phyloP scores from a whole-genome alignment of 1,140 invertebrate species.

The Schlechtendalia chinensis region DNA sequence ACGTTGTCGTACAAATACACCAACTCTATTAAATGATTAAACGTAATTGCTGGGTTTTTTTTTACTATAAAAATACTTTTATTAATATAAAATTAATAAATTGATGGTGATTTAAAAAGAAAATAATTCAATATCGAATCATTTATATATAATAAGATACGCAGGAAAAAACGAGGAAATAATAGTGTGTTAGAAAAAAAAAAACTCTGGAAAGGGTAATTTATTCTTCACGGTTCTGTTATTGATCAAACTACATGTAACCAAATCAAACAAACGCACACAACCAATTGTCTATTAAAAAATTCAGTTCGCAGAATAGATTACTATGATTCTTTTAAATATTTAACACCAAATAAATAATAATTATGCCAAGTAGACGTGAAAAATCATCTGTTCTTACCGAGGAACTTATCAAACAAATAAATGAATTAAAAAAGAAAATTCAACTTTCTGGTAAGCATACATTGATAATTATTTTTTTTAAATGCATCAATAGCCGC shows the following conservation, averaged over 20 bases:
- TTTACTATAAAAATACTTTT: too few relatives aligned
- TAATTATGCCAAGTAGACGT: conserved; percentile 32
- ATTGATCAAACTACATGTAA: conserved; percentile 28
- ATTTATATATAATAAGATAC: too few relatives aligned
- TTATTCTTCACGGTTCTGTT: background rate
- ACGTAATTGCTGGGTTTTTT: too few relatives aligned
- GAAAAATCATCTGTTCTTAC: background rate
- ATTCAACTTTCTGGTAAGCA: conserved; percentile 43
- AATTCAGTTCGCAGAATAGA: background rate
- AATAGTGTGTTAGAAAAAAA: background rate
- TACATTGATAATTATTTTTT: too few relatives aligned
- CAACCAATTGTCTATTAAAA: background rate
- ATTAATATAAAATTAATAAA: too few relatives aligned
- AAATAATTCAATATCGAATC: background rate
- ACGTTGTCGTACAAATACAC: too few relatives aligned
- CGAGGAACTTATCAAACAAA: conserved; percentile 8
- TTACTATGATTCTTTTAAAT: background rate
- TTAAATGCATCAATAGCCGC: too few relatives aligned
- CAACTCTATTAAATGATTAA: too few relatives aligned
- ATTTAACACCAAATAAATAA: background rate
- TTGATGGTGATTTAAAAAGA: background rate
- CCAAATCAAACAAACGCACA: background rate
- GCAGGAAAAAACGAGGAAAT: background rate
- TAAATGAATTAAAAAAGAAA: conserved; percentile 40
- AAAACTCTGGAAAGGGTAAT: background rate